Conservation (phyloP, 2,888 invertebrate genomes). For the Cryptus armator region DNA sequence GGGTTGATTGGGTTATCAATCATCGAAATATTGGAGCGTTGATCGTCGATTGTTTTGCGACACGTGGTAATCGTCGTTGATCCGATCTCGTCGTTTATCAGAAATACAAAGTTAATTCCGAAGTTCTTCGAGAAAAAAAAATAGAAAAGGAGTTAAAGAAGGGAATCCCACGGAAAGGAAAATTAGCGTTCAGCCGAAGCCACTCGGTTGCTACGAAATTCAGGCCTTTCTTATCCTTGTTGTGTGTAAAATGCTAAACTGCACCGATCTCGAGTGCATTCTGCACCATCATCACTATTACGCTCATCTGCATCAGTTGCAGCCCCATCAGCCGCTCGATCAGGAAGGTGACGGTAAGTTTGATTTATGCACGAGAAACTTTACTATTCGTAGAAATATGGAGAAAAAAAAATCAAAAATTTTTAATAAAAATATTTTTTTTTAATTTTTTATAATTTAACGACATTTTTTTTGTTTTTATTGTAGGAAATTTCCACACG, state of each 20-base stretch:
- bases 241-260: conserved; percentile 88
- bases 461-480: too few relatives aligned
- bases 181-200: background rate
- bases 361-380: background rate
- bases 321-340: conserved; percentile 89
- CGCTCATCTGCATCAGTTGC: conserved; percentile 90
- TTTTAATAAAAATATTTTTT: too few relatives aligned
- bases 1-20: conserved; percentile 45
- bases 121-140: background rate
- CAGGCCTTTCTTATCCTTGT: conserved; percentile 26
- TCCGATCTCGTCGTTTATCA: background rate
- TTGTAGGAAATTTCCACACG: too few relatives aligned
- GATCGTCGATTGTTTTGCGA: background rate
- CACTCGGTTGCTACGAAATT: background rate
- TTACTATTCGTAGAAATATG: background rate
- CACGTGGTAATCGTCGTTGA: background rate
- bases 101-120: background rate
- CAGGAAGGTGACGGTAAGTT: conserved; percentile 87
- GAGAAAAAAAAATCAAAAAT: background rate
- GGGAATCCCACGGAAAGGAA: background rate
- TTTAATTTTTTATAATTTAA: too few relatives aligned
- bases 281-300: conserved; percentile 91
- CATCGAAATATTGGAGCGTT: conserved; percentile 21
- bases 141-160: background rate
- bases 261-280: conserved; percentile 92